phyloP scores from a whole-genome alignment of 2,113 vertebrate genomes.

The Prolemur simus region DNA sequence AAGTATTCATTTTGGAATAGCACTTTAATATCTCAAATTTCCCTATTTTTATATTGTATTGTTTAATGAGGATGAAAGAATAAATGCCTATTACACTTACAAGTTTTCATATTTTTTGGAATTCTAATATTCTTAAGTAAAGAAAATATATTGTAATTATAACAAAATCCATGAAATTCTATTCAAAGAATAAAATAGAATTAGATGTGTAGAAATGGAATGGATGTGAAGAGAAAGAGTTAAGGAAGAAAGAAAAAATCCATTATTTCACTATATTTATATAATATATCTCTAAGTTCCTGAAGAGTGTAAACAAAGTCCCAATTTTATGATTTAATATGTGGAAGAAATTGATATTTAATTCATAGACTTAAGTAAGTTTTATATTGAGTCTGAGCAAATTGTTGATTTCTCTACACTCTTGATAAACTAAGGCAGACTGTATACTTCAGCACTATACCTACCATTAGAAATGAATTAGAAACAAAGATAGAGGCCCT shows the following conservation, averaged over 20 bases:
- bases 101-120: background rate
- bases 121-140: background rate
- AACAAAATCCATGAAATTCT: background rate
- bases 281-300: background rate
- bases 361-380: background rate
- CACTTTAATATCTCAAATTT: background rate
- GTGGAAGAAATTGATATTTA: background rate
- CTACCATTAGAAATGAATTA: background rate
- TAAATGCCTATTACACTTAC: background rate
- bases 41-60: background rate
- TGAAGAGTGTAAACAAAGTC: background rate
- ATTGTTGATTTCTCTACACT: background rate
- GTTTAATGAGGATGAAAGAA: background rate
- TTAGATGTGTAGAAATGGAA: background rate
- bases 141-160: background rate
- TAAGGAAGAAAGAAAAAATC: background rate
- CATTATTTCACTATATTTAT: background rate
- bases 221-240: background rate
- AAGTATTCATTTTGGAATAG: background rate
- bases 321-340: background rate
- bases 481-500: background rate
- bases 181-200: background rate
- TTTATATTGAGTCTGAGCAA: background rate
- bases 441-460: background rate
- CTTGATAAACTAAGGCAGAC: background rate